Evolutionary conservation across 2,797 vertebrate species (phyloP).

Genomic region (Dicrostonyx torquatus): DNA sequence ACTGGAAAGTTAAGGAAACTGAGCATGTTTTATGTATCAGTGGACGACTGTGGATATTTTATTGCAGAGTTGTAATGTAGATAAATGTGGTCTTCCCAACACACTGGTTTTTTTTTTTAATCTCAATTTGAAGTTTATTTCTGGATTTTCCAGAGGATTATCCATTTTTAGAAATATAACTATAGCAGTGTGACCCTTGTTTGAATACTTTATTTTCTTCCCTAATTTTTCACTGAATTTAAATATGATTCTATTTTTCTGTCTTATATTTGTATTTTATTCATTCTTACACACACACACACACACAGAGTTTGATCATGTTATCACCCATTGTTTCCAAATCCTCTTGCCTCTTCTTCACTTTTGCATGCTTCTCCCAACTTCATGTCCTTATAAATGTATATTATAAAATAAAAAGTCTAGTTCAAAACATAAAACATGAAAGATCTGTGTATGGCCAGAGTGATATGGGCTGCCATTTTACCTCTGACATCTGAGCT

Average conservation of each 20-base stretch:
- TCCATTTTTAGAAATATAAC: conserved; percentile 55
- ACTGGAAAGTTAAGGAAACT: background rate
- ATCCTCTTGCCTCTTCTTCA: too few species aligned
- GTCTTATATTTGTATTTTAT: background rate
- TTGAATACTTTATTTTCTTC: conserved; percentile 67
- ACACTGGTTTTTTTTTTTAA: conserved; percentile 31
- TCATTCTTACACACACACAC: background rate
- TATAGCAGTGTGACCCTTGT: conserved; percentile 7
- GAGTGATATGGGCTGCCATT: background rate
- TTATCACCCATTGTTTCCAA: background rate
- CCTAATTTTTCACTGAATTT: conserved; percentile 73
- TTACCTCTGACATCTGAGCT: conserved; percentile 42
- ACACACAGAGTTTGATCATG: background rate
- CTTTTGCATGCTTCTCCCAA: background rate
- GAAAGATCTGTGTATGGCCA: background rate
- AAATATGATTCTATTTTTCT: conserved; percentile 81
- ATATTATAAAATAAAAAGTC: background rate
- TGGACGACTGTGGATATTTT: background rate
- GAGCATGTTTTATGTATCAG: background rate
- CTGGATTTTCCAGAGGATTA: conserved; percentile 35
- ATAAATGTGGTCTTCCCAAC: background rate
- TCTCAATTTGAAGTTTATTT: conserved; percentile 4
- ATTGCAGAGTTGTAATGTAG: background rate
- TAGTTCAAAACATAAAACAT: background rate
- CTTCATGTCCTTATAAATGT: background rate